Conservation (phyloP, 2,888 invertebrate species). For the Creontiades dilutus region DNA sequence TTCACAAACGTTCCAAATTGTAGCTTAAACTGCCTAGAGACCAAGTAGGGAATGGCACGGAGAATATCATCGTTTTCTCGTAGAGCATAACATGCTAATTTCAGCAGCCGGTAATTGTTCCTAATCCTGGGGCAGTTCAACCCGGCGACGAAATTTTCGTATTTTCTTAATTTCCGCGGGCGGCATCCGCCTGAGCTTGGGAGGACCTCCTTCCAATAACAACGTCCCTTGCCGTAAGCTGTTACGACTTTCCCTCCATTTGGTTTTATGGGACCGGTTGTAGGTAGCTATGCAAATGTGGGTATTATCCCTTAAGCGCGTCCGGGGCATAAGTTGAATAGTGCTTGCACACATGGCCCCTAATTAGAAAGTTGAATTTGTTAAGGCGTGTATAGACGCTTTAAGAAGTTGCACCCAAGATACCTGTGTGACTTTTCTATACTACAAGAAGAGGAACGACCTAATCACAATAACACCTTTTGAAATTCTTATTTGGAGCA, state of each 20-base stretch:
- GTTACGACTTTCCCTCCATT: background rate
- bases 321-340: background rate
- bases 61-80: background rate
- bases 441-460: too few species aligned
- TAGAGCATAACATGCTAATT: slow-evolving; percentile 15
- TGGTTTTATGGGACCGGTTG: background rate
- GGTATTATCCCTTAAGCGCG: background rate
- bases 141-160: background rate
- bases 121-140: background rate
- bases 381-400: too few species aligned
- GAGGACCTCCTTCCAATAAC: slow-evolving; percentile 1
- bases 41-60: too few species aligned
- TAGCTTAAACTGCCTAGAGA: too few species aligned
- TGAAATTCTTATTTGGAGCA: too few species aligned
- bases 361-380: background rate
- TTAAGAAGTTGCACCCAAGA: too few species aligned
- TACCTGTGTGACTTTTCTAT: too few species aligned
- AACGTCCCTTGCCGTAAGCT: background rate
- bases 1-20: too few species aligned
- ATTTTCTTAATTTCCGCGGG: background rate
- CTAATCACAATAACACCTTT: too few species aligned
- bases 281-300: background rate
- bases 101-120: background rate
- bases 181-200: background rate
- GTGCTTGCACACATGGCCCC: background rate